phyloP scores from a whole-genome alignment of 2,888 invertebrate species.

The Lasioglossum vierecki region DNA sequence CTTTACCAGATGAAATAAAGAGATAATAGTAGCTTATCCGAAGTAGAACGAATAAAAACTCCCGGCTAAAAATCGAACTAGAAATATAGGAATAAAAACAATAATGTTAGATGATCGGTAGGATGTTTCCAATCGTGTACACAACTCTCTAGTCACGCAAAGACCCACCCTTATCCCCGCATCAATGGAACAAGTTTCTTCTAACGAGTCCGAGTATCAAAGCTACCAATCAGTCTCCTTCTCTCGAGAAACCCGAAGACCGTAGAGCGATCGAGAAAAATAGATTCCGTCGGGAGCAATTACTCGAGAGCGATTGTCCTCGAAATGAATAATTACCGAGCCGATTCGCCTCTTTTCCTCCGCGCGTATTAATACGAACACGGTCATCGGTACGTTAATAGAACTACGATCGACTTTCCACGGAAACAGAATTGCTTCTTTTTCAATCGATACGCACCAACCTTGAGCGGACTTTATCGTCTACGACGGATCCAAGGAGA shows the following conservation, averaged over 20 bases:
- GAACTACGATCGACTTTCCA: slow-evolving; percentile 30
- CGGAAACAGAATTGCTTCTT: slow-evolving; percentile 12
- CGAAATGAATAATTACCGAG: slow-evolving; percentile 2
- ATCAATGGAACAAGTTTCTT: not conserved
- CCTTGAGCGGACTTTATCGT: not conserved
- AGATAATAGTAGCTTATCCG: not conserved
- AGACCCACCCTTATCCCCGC: not conserved
- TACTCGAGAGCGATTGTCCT: not conserved
- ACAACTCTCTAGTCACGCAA: not conserved
- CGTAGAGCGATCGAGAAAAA: not conserved
- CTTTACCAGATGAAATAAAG: too few relatives aligned
- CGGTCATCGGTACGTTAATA: slow-evolving; percentile 20
- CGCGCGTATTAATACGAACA: slow-evolving; percentile 15
- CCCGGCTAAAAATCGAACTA: not conserved
- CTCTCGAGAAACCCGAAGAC: not conserved
- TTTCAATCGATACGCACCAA: slow-evolving; percentile 1
- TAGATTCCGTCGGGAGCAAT: not conserved
- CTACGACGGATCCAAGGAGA: not conserved
- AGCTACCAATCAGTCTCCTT: not conserved
- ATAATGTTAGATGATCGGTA: not conserved
- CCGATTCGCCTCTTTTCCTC: not conserved
- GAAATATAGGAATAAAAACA: not conserved
- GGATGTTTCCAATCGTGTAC: too few relatives aligned
- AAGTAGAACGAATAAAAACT: not conserved
- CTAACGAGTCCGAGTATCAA: not conserved